Evolutionary conservation across 23 tunicate species (phyloP), one percentile per base, ranked within the genome.

Genomic region (Ascidia mentula): DNA sequence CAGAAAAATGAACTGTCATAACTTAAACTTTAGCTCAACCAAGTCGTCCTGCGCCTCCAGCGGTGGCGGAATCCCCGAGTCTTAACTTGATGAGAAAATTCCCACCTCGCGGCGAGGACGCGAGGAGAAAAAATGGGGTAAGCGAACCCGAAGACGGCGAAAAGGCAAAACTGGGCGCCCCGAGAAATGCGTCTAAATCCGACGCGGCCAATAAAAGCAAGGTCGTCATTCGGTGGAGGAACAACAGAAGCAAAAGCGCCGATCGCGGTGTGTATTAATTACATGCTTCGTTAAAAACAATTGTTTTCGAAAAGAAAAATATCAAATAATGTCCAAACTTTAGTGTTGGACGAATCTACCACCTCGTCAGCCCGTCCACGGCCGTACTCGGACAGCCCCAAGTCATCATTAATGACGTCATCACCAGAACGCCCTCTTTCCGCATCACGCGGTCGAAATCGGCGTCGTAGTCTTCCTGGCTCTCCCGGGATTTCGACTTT

Each of bases 21-120:
- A n/a, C n/a, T n/a, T n/a, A n/a, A n/a, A n/a, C n/a, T n/a, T n/a
- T 36, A 71, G 75, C 38, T 2, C 30, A 71, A 71, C 38, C 75
- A 71, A 13, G 69, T 34, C 35, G 42, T 36, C 35, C 34, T 45
- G 17, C 38, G 31, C 37, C 46, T 20, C 81, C 46, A 46, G 22
- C 81, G 32, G 34, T 74, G 4, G 73, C 38, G 5, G 82, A 79
- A 59, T 79, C 82, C n/a, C 82, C 82, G 2, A 79, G 82, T 33
- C 72, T 79, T 59, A 79, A 61, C 46, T 17, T 79, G 42, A 79
- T 79, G 82, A 59, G 82, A 79, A 79, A 79, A 53, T 79, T 79
- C 36, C 82, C 82, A 17, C 82, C 82, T 12, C 22, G 24, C 22
- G 24, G 2, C 28, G 34, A 77, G 46, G 37, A 38, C 3, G 34